Base-by-base conservation (phyloP, 2,797 vertebrate species). In the Enteromius mattozi region DNA sequence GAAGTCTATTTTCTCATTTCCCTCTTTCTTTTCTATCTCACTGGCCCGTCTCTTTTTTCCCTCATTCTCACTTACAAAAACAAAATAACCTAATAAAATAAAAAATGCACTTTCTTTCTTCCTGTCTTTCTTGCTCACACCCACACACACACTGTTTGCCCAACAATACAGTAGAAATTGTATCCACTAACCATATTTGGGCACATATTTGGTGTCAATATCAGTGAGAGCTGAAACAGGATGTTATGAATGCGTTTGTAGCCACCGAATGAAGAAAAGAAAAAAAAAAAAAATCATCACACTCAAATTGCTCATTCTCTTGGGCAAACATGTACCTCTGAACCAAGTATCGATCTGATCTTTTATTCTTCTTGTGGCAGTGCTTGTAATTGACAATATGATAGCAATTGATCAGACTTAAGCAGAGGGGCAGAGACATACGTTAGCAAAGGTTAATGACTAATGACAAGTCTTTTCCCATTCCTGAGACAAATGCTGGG, bases 1-100 rank as follows among this genome's bases (percentile, higher is more conserved):
- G 81, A 80, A 84, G 86, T 81, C 86, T 80, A 75, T 84, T 86
- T 83, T 84, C 81, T 86, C 70, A 75, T 83, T 84, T 76, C 63
- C 81, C 70, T 83, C 61, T 80, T 72, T 81, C 80, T 81, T 83
- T 61, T 59, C 61, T 71, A 47, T 81, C 80, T 75, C 77, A 83
- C 80, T 66, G 24, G 54, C 35, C 63, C 2, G 47, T 2, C 71
- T n/a, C 54, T 35, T 45, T 85, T 42, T 21, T 24, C 12, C 2
- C n/a, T 56, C 85, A 56, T 37, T 47, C 40, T 79, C 81, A 80
- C 59, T 47, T 33, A 80, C 69, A 61, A 72, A 79, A 82, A 79
- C 80, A 80, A 71, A 83, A 72, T 74, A 72, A 82, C 75, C 68
- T 78, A 84, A 79, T 84, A 49, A 84, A 79, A 84, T 63, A 49